These are phyloP conservation scores for Vanacampus margaritifer DNA, from an alignment of 2,113 vertebrate species.

Conservation along the genomic window DNA sequence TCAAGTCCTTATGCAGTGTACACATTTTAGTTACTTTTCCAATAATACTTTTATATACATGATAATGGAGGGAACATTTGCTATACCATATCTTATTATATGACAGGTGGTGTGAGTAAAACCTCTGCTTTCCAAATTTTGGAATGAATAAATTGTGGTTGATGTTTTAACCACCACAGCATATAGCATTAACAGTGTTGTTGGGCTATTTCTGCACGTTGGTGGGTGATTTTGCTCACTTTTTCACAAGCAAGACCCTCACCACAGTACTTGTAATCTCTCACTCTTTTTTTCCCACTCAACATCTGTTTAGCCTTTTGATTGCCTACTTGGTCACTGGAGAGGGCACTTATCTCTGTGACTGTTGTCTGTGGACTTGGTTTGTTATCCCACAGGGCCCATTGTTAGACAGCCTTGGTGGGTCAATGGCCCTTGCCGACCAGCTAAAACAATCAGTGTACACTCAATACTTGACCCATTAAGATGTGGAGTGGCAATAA, in stretches of 20 bases:
- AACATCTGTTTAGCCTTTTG: constrained; percentile 17
- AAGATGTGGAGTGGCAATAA: constrained; percentile 60
- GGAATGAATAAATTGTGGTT: no score
- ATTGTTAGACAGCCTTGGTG: constrained; percentile 40
- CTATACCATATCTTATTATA: not conserved
- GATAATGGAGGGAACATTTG: not conserved
- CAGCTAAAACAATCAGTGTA: constrained; percentile 63
- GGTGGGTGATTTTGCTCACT: constrained; percentile 21
- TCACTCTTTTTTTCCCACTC: constrained; percentile 5
- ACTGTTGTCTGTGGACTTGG: constrained; percentile 34
- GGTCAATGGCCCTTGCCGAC: constrained; percentile 53
- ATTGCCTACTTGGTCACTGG: constrained; percentile 18
- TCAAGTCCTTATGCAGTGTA: not conserved
- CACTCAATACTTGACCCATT: constrained; percentile 61
- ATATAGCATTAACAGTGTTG: no score
- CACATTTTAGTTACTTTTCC: not conserved
- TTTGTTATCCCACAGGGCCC: constrained; percentile 53
- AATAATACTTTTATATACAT: not conserved
- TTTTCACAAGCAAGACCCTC: not conserved
- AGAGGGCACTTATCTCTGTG: constrained; percentile 40
- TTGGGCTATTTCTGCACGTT: not conserved
- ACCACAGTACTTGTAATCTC: not conserved
- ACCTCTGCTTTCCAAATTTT: no score
- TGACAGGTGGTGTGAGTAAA: no score
- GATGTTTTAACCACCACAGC: no score